Base-by-base conservation (phyloP, 2,888 invertebrate species). In the Torymus texanus region DNA sequence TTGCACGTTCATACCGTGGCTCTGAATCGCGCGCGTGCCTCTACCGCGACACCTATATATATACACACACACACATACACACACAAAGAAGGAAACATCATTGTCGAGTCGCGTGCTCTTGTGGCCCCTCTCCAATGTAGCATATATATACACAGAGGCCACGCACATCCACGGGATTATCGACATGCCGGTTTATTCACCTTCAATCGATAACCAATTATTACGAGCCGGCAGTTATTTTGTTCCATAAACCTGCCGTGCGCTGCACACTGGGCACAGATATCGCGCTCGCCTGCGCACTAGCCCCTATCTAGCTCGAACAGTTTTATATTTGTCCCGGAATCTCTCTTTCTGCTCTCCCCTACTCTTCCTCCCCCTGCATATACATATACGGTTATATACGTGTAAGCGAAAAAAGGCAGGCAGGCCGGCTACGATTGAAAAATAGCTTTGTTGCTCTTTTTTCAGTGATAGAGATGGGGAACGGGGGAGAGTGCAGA, bases 201-300 rank as follows among this genome's bases (percentile, higher is more conserved):
- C 83, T 83, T 83, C 83, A 83, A 85, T 85, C 85, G 84, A 85
- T 85, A 85, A 84, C 84, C 84, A 85, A 85, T 85, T 85, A 85
- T 85, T 84, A 83, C 83, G 83, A 83, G 83, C 82, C 76, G 65
- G 70, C 74, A 75, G 72, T 76, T 78, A 81, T 76, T 78, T 82
- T 76, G 62, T 81, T 76, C 68, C 50, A 79, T 70, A 75, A 75
- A 67, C 63, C 70, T 63, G 55, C 55, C 21, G 29, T 1, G 41
- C 41, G 41, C 41, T 41, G 41, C 41, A 41, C 41, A 8, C 41
- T 41, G 41, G 8, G 58, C 29, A 65, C 73, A 24, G 72, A 53
- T 62, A 62, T 62, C 62, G 24, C 66, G 1, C 12, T 41, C 5
- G 41, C 41, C 41, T 8, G 8, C 62, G 24, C 66, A 0, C 12